phyloP scores from a whole-genome alignment of 2,797 vertebrate genomes.

The Hirundo rustica region DNA sequence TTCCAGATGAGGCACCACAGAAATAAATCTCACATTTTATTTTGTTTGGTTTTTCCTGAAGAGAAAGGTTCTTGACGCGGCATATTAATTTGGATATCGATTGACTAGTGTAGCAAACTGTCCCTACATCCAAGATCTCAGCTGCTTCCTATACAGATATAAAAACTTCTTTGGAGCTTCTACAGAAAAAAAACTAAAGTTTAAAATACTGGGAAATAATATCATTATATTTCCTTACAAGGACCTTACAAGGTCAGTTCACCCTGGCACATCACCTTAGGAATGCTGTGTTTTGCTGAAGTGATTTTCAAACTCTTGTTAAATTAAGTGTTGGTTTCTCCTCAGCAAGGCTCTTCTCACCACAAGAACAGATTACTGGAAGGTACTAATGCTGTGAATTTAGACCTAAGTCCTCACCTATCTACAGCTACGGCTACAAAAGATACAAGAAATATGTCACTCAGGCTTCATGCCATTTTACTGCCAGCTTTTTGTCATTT shows the following conservation, averaged over 20 bases:
- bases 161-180: neutral
- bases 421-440: neutral
- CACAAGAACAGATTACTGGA: neutral
- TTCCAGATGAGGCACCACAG: neutral
- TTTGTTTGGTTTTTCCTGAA: neutral
- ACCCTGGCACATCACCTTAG: neutral
- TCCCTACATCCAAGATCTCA: neutral
- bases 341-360: neutral
- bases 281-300: neutral
- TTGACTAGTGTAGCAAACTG: neutral
- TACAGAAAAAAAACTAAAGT: neutral
- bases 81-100: neutral
- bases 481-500: neutral
- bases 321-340: neutral
- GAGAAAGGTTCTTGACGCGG: neutral
- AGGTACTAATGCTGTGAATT: neutral
- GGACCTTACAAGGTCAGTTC: neutral
- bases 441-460: neutral
- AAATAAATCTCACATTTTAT: neutral
- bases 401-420: neutral
- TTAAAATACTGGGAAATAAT: constrained; percentile 7
- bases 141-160: neutral
- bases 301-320: neutral
- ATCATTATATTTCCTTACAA: neutral
- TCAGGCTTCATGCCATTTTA: neutral